These are phyloP conservation scores for Epinephelus awoara DNA, from an alignment of 2,797 vertebrate species.

Conservation along the genomic window DNA sequence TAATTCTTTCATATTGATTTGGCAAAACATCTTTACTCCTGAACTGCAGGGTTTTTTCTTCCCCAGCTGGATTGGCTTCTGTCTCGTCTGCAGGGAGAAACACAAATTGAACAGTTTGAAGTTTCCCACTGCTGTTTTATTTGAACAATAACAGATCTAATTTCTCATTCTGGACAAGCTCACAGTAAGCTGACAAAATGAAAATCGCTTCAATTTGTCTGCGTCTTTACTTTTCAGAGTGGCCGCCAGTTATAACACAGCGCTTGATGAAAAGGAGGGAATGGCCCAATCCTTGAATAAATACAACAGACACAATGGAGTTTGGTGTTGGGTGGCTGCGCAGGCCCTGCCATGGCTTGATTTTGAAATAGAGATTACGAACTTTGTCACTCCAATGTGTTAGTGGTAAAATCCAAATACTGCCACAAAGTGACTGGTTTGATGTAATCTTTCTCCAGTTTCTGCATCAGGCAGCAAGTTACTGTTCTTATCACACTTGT, in stretches of 20 bases:
- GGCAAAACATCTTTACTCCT: conserved; percentile 41
- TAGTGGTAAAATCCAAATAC: conserved; percentile 13
- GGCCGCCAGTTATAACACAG: conserved; percentile 74
- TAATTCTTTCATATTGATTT: conserved; percentile 51
- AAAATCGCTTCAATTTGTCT: conserved; percentile 74
- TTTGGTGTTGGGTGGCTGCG: conserved; percentile 42
- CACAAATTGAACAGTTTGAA: conserved; percentile 58
- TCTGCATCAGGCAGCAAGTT: conserved; percentile 27
- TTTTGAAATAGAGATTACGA: conserved; percentile 49
- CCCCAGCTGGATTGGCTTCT: conserved; percentile 50
- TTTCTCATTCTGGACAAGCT: conserved; percentile 70
- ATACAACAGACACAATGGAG: conserved; percentile 32
- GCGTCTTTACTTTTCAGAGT: conserved; percentile 52
- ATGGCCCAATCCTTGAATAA: conserved; percentile 52
- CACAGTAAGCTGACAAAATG: conserved; percentile 64
- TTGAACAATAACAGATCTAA: conserved; percentile 76
- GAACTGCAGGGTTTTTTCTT: not conserved
- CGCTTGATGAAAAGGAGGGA: conserved; percentile 61
- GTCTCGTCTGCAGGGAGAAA: conserved; percentile 63
- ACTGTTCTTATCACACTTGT: conserved; percentile 35
- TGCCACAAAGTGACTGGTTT: conserved; percentile 35
- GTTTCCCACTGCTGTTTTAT: conserved; percentile 72
- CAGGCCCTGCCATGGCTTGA: conserved; percentile 33
- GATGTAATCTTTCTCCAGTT: conserved; percentile 26
- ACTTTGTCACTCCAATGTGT: conserved; percentile 49